Evolutionary conservation across 1,140 invertebrate genomes (phyloP), one percentile per base, ranked within the genome.

Genomic region (Harpegnathos saltator): DNA sequence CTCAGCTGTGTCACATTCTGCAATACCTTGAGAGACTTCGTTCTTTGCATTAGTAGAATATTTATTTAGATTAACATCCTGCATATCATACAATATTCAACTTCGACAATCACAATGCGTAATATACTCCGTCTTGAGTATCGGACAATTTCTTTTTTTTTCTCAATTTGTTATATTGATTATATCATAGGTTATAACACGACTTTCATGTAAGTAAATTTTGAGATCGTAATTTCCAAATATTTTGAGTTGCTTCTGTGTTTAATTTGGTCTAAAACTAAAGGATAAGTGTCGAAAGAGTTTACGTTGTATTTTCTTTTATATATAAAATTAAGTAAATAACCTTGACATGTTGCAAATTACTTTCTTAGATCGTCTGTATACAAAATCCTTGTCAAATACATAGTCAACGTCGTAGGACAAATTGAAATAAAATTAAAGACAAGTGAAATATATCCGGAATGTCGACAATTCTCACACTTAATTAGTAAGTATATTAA

Each of bases 61-160:
- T 68, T 22, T 50, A 66, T 69, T 85, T 48, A 73, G 77, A 22
- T 83, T 48, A 58, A 80, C 63, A 87, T 72, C 86, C 86, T 90
- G 89, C 90, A 91, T 91, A 90, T 91, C 81, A 44, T 44, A 86
- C 82, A 66, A 71, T 87, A 80, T 38, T 56, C 26, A 83, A 65
- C 66, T 48, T 11, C 50, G 26, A 69, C 59, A n/a, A n/a, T n/a
- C n/a, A 7, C 7, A 71, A 63, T 52, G 66, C 50, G 74, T 44
- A 77, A 77, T 50, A 74, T 54, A n/a, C n/a, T 7, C 24, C 15
- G 44, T 58, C 15, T n/a, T 73, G 63, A 7, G 14, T 66, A 68
- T 50, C 14, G 3, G 54, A 56, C 24, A 73, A 72, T 65, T 61
- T 72, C 66, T 29, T 50, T 5, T 65, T 61, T 72, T 72, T 29